Conservation (phyloP, 2,113 vertebrate genomes). For the Larimichthys polyactis region DNA sequence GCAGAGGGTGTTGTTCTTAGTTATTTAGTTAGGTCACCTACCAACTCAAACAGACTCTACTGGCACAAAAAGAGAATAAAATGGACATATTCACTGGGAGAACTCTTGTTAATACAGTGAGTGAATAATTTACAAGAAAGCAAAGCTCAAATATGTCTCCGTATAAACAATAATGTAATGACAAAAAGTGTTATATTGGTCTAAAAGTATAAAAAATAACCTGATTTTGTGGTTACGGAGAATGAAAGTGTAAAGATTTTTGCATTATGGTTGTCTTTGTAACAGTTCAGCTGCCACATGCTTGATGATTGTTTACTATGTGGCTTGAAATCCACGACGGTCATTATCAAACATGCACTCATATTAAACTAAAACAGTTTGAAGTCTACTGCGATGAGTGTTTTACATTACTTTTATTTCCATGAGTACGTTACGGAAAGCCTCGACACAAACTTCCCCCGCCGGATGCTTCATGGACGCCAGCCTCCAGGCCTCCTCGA, state of each 20-base stretch:
- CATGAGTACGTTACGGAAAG: constrained; percentile 83
- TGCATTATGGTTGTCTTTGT: not conserved
- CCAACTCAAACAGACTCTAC: not conserved
- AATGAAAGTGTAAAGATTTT: not conserved
- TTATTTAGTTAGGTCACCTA: not conserved
- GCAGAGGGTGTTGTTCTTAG: not conserved
- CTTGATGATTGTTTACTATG: not conserved
- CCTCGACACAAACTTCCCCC: constrained; percentile 89
- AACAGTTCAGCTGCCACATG: not conserved
- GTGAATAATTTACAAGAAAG: not conserved
- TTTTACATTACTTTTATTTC: constrained; percentile 78
- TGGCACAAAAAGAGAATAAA: not conserved
- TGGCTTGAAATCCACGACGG: not conserved
- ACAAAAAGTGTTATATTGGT: not conserved
- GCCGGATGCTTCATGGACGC: constrained; percentile 82
- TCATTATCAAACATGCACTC: not conserved
- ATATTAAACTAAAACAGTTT: not conserved
- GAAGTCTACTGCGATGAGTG: not conserved
- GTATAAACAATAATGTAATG: not conserved
- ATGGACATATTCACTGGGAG: not conserved
- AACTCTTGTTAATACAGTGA: not conserved
- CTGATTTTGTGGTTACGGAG: not conserved
- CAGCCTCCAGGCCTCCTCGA: constrained; percentile 89
- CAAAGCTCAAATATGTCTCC: not conserved
- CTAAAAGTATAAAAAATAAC: too few relatives aligned